phyloP scores from a whole-genome alignment of 2,113 vertebrate species.

The Rhinichthys klamathensis region DNA sequence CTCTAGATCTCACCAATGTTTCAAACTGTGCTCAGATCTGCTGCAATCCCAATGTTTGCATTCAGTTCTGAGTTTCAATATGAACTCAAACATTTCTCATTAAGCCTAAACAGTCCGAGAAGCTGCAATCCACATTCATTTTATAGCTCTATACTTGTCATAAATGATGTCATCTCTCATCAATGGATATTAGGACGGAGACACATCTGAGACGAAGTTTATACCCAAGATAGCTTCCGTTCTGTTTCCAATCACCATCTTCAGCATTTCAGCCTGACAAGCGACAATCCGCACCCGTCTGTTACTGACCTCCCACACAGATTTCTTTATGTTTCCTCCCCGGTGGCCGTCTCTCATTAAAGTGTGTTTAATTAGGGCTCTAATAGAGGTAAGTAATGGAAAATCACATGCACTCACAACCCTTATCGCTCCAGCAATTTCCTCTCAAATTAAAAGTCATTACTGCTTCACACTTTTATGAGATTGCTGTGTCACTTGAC shows the following conservation, averaged over 20 bases:
- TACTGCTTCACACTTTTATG: conserved; percentile 47
- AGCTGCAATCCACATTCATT: background rate
- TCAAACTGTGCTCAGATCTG: too few relatives aligned
- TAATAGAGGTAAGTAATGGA: conserved; percentile 61
- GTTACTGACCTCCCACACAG: background rate
- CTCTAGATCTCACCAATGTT: too few relatives aligned
- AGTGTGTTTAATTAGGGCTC: conserved; percentile 61
- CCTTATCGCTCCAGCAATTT: conserved; percentile 51
- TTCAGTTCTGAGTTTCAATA: too few relatives aligned
- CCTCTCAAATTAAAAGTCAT: conserved; percentile 62
- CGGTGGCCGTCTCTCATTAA: conserved; percentile 44
- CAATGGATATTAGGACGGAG: background rate
- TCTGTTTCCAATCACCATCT: background rate
- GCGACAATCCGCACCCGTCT: background rate
- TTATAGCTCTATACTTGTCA: background rate
- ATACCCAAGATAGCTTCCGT: background rate
- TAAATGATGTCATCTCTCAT: background rate
- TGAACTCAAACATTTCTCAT: background rate
- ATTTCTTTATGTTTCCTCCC: background rate
- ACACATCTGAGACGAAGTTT: background rate
- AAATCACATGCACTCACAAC: conserved; percentile 55
- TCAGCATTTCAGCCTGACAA: conserved; percentile 28
- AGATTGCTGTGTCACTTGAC: conserved; percentile 53
- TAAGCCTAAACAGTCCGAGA: background rate
- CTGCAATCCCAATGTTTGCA: too few relatives aligned